phyloP scores from a whole-genome alignment of 1,140 invertebrate genomes.

The Caenorhabditis tropicalis region DNA sequence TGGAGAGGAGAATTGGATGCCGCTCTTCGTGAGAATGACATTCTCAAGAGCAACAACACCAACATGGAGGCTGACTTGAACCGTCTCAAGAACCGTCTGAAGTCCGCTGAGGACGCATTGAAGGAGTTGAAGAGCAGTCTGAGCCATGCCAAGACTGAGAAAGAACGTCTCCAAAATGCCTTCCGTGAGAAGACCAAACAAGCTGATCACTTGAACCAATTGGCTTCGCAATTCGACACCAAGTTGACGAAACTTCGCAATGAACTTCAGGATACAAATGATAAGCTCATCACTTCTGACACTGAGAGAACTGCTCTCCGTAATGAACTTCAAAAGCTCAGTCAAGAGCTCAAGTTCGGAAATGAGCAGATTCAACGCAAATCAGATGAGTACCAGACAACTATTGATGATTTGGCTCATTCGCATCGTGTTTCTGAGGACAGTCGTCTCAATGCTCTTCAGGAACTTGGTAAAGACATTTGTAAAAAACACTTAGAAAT shows the following conservation, averaged over 20 bases:
- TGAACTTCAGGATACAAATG: constrained; percentile 67
- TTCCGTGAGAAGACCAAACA: constrained; percentile 70
- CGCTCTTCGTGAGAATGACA: constrained; percentile 64
- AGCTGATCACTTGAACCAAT: constrained; percentile 67
- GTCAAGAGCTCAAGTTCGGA: constrained; percentile 70
- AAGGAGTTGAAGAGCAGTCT: constrained; percentile 63
- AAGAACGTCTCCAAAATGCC: constrained; percentile 66
- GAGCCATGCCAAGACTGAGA: constrained; percentile 66
- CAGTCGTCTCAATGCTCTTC: constrained; percentile 67
- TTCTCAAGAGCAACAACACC: constrained; percentile 56
- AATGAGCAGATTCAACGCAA: constrained; percentile 71
- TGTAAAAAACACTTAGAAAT: not conserved
- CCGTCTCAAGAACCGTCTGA: constrained; percentile 60
- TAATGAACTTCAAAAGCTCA: constrained; percentile 61
- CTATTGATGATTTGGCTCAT: constrained; percentile 68
- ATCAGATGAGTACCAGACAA: constrained; percentile 69
- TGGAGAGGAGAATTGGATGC: constrained; percentile 64
- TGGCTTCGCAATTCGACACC: constrained; percentile 65
- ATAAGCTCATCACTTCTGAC: constrained; percentile 69
- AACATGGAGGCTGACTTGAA: constrained; percentile 62
- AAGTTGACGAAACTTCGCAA: constrained; percentile 67
- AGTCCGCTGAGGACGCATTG: constrained; percentile 60
- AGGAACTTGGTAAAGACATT: constrained; percentile 64
- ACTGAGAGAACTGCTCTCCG: constrained; percentile 65
- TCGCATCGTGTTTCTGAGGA: constrained; percentile 68